Evolutionary conservation across 2,888 invertebrate genomes (phyloP), one percentile per base, ranked within the genome.

Genomic region (Eulithis prunata): DNA sequence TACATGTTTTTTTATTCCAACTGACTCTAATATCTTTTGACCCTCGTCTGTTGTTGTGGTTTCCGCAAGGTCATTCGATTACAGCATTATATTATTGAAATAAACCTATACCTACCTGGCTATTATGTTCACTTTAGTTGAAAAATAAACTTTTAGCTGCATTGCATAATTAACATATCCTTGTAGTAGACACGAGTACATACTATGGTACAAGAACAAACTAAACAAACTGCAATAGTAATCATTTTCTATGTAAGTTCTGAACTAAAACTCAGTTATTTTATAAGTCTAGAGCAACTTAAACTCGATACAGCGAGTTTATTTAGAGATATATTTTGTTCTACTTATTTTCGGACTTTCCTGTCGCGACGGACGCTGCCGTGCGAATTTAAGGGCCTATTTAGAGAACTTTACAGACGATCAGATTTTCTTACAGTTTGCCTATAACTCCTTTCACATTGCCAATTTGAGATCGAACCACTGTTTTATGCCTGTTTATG

Each of bases 281-380:
- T 57, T 47, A 45, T 54, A 67, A 64, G 62, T 68, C 36, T 62
- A 66, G 78, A 79, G 76, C 78, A 82, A 79, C 78, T 77, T 77
- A 75, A 68, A 74, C 74, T 79, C 79, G 80, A 81, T 78, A 82
- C 81, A 80, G 79, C 82, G 78, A 68, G 87, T 86, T 88, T 91
- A 91, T 92, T 91, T 89, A 79, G 79, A 88, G 88, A 88, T 86
- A 88, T 86, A 88, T 87, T 89, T 90, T 87, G 90, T 89, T 86
- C 85, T 87, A 85, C 85, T 89, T 91, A 91, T 91, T 91, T 87
- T 86, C 72, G 87, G 87, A 86, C 86, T 84, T 90, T 91, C 90
- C 90, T 89, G 89, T 89, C 87, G 82, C 85, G 81, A 72, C 82
- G 79, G 78, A 81, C 85, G 86, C 84, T 86, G 87, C 84, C 87